These are phyloP conservation scores for Valencia hispanica DNA, from an alignment of 2,797 vertebrate genomes.

Conservation along the genomic window DNA sequence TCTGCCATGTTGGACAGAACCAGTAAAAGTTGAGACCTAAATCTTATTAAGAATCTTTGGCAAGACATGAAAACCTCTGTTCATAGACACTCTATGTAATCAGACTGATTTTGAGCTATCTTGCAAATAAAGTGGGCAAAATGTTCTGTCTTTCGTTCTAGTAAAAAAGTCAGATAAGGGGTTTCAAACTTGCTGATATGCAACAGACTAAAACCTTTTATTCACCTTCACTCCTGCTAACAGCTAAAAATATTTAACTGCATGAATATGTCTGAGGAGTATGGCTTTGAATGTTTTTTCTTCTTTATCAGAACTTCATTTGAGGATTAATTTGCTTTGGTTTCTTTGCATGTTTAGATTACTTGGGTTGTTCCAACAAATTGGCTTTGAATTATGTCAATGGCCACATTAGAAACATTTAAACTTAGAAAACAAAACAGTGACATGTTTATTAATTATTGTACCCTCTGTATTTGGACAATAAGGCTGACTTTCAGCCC, in stretches of 20 bases:
- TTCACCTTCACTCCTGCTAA: too few species aligned
- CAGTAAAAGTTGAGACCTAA: neutral
- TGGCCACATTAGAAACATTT: neutral
- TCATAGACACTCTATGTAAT: neutral
- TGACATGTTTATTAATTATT: neutral
- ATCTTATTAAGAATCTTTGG: neutral
- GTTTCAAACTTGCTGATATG: neutral
- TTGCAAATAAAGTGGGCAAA: neutral
- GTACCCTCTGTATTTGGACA: neutral
- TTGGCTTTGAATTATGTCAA: neutral
- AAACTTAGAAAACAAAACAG: neutral
- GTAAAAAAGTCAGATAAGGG: neutral
- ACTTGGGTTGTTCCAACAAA: neutral
- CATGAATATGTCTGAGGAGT: neutral
- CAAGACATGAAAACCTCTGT: neutral
- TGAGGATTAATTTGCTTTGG: neutral
- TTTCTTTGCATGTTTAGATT: neutral
- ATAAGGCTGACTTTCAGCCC: too few species aligned
- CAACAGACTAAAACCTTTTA: too few species aligned
- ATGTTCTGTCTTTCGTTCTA: neutral
- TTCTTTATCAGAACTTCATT: neutral
- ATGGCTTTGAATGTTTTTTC: neutral
- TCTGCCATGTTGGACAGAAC: neutral
- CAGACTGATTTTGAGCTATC: neutral
- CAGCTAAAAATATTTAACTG: neutral